A percentile compares a stretch with the other conserved stretches of the same genome.
phyloP scores from a whole-genome alignment of 2,797 vertebrate species.

The Coendou prehensilis region DNA sequence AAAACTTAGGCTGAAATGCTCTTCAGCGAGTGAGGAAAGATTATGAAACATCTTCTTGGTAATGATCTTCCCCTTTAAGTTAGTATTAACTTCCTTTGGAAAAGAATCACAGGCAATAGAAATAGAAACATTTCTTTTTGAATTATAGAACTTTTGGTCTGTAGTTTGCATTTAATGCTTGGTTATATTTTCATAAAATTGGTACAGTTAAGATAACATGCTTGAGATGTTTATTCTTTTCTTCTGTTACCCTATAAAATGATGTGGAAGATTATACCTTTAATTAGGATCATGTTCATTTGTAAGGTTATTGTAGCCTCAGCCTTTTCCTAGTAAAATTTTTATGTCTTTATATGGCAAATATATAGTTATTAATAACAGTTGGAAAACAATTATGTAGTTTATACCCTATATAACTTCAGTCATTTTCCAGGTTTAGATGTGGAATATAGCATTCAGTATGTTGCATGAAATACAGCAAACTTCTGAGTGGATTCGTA shows the following conservation, averaged over 20 bases:
- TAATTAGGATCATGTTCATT: constrained; percentile 4
- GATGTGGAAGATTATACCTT: neutral
- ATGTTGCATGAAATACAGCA: neutral
- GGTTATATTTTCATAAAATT: constrained; percentile 13
- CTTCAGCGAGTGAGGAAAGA: neutral
- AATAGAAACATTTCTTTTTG: constrained; percentile 21
- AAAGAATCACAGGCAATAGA: neutral
- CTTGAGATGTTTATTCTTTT: neutral
- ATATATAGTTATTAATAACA: neutral
- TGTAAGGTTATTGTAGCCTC: constrained; percentile 29
- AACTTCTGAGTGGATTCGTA: constrained; percentile 20
- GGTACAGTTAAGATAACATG: neutral
- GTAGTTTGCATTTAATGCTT: neutral
- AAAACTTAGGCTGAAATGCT: neutral
- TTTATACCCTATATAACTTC: neutral
- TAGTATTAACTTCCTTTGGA: constrained; percentile 24
- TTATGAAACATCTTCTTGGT: constrained; percentile 34
- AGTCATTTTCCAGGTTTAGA: constrained; percentile 32
- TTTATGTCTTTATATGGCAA: neutral
- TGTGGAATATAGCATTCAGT: neutral
- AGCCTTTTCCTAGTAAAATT: constrained; percentile 38
- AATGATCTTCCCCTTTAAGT: neutral
- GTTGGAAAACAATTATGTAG: neutral
- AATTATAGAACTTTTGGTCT: neutral
- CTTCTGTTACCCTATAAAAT: constrained; percentile 37